Evolutionary conservation across 2,888 invertebrate species (phyloP).

Genomic region (Palloptera scutellata): DNA sequence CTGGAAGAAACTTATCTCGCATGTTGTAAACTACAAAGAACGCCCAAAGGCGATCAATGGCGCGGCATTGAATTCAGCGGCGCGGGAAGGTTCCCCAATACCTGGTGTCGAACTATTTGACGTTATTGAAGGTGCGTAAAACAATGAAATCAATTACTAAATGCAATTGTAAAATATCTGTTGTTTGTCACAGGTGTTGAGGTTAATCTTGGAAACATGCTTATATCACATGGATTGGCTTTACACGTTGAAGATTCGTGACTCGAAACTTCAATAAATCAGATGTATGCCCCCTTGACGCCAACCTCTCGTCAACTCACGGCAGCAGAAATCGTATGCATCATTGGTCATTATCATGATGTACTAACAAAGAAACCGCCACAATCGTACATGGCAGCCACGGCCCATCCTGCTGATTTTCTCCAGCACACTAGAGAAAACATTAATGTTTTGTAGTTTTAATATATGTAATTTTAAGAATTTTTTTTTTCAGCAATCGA

Average conservation of each 20-base stretch:
- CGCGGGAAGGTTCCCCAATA: conserved; percentile 74
- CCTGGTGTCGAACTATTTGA: conserved; percentile 82
- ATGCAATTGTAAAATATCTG: neutral
- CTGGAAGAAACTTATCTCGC: conserved; percentile 82
- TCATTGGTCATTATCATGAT: too few species aligned
- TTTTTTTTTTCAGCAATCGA: too few species aligned
- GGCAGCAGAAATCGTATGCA: neutral
- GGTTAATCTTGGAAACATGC: conserved; percentile 56
- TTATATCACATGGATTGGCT: conserved; percentile 59
- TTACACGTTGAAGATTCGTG: conserved; percentile 52
- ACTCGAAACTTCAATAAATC: conserved; percentile 32
- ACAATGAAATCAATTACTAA: neutral
- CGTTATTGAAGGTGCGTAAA: conserved; percentile 68
- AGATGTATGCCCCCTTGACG: neutral
- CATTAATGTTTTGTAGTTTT: too few species aligned
- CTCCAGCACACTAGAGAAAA: too few species aligned
- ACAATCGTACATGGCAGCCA: too few species aligned
- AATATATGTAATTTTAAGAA: too few species aligned
- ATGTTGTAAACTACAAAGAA: conserved; percentile 77
- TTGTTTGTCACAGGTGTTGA: conserved; percentile 46
- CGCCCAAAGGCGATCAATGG: conserved; percentile 59
- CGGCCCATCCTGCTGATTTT: too few species aligned
- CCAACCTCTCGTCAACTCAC: neutral
- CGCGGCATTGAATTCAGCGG: conserved; percentile 36
- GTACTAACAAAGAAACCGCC: too few species aligned